A percentile compares a stretch with the other conserved stretches of the same genome.
Conservation (phyloP, 2,113 vertebrate genomes). For the Pygoscelis antarcticus region DNA sequence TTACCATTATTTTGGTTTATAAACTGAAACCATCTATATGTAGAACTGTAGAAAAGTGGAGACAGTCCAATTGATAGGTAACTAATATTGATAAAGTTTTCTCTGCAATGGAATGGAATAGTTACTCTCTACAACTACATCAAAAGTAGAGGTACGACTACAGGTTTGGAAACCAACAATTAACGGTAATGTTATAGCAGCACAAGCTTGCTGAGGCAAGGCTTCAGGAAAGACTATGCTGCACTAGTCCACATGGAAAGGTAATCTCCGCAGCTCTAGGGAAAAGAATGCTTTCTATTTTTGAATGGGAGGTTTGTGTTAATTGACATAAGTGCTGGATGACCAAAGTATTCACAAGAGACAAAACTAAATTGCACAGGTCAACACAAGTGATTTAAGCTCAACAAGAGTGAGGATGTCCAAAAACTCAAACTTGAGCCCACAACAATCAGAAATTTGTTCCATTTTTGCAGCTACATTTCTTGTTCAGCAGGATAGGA, state of each 20-base stretch:
- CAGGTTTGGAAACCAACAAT: not conserved
- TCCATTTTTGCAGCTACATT: not conserved
- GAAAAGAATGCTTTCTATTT: not conserved
- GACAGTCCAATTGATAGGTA: not conserved
- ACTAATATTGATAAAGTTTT: accelerated
- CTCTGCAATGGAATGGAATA: not conserved
- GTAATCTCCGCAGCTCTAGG: not conserved
- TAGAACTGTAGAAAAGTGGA: not conserved
- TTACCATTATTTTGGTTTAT: not conserved
- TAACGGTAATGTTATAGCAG: not conserved
- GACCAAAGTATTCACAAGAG: not conserved
- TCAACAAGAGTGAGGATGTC: not conserved
- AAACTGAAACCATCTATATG: not conserved
- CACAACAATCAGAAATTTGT: not conserved
- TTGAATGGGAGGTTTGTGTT: not conserved
- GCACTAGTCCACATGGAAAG: not conserved
- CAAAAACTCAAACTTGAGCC: not conserved
- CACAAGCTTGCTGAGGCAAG: not conserved
- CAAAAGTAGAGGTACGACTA: not conserved
- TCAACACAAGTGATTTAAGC: not conserved
- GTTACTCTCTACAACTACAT: not conserved
- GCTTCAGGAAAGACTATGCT: not conserved
- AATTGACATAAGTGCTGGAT: not conserved
- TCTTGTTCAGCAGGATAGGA: not conserved
- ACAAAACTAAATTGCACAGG: not conserved